Evolutionary conservation across 2,888 invertebrate species (phyloP).

Genomic region (Itoplectis maculator): DNA sequence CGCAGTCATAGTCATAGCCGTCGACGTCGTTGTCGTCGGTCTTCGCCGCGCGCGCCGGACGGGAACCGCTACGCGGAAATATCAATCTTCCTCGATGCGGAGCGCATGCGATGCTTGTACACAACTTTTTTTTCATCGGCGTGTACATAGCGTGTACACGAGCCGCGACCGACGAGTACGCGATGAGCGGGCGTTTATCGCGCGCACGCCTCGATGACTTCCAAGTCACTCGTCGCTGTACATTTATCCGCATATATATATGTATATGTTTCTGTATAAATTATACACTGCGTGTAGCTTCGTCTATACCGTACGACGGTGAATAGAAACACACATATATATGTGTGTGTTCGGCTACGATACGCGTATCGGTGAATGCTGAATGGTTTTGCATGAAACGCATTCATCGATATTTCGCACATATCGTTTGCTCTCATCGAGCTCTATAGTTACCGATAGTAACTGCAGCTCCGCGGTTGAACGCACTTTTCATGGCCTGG

Average conservation of each 20-base stretch:
- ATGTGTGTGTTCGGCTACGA: background rate
- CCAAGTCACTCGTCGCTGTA: background rate
- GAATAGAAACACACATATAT: background rate
- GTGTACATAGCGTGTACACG: background rate
- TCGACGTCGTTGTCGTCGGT: no score
- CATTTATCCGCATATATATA: background rate
- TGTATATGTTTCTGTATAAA: no score
- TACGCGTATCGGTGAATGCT: background rate
- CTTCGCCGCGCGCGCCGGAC: constrained; percentile 42
- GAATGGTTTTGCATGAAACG: background rate
- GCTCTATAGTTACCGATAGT: background rate
- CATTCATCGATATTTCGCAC: background rate
- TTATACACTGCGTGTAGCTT: background rate
- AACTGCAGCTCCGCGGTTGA: background rate
- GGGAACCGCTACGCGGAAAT: constrained; percentile 66
- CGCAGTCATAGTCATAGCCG: no score
- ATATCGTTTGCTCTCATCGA: background rate
- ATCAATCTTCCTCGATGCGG: constrained; percentile 56
- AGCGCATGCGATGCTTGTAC: constrained; percentile 29
- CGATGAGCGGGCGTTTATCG: constrained; percentile 39
- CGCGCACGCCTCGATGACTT: constrained; percentile 28
- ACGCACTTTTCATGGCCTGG: background rate
- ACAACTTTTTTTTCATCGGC: constrained; percentile 5
- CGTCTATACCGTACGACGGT: background rate
- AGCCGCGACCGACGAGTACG: constrained; percentile 4